phyloP scores from a whole-genome alignment of 2,113 vertebrate species.

The Alectura lathami region DNA sequence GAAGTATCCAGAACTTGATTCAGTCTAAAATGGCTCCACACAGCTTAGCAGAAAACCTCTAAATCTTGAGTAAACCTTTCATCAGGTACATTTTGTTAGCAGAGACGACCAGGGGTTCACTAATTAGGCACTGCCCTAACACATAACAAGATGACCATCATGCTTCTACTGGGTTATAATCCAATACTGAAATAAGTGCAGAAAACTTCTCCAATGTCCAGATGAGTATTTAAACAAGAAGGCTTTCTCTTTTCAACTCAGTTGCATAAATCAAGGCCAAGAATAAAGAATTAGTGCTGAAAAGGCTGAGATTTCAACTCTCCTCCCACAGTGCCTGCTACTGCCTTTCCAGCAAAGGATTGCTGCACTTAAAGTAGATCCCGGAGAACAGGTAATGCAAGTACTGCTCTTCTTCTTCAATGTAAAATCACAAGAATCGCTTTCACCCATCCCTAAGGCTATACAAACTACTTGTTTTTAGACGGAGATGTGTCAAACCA shows the following conservation, averaged over 20 bases:
- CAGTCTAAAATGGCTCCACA: neutral
- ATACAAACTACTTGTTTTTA: neutral
- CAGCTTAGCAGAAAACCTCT: neutral
- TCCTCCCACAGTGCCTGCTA: neutral
- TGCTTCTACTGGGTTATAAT: neutral
- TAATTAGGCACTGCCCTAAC: neutral
- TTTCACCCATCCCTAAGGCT: neutral
- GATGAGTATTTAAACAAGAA: neutral
- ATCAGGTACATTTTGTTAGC: neutral
- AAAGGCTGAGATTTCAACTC: neutral
- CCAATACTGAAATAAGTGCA: neutral
- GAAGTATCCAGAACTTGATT: neutral
- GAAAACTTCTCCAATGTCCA: neutral
- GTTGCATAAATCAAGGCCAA: neutral
- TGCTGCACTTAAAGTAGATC: neutral
- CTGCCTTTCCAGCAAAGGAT: neutral
- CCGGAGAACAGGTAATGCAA: neutral
- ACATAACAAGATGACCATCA: neutral
- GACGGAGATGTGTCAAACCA: accelerated
- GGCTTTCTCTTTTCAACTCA: neutral
- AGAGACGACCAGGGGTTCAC: neutral
- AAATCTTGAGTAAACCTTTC: neutral
- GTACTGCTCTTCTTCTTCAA: neutral
- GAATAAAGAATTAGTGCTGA: neutral
- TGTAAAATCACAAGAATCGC: neutral